phyloP scores from a whole-genome alignment of 92 coral and sea anemone species.

The Siderastrea siderea region DNA sequence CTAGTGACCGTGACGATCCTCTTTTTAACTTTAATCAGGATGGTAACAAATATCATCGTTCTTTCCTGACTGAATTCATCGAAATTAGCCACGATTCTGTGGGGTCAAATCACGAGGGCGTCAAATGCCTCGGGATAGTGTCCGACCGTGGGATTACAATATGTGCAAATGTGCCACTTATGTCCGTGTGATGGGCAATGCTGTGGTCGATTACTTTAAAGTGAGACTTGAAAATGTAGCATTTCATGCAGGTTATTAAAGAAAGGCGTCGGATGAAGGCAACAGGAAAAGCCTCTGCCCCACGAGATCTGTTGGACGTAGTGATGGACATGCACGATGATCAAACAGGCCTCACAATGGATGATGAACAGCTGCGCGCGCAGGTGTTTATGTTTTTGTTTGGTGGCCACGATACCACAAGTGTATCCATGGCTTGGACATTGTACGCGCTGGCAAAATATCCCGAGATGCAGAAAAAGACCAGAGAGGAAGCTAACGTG shows the following conservation, averaged over 20 bases:
- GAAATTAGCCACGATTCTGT: no score
- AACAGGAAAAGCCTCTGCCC: not conserved
- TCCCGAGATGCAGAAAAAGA: conserved; percentile 61
- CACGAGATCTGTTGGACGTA: not conserved
- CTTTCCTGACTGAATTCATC: no score
- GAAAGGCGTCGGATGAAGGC: not conserved
- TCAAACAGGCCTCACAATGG: conserved; percentile 5
- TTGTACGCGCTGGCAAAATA: conserved; percentile 65
- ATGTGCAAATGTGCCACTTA: no score
- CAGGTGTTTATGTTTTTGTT: conserved; percentile 65
- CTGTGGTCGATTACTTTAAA: no score
- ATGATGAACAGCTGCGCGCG: conserved; percentile 20
- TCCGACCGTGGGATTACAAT: no score
- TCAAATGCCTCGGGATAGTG: no score
- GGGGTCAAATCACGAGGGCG: no score
- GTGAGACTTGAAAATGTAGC: no score
- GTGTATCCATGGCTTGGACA: conserved; percentile 76
- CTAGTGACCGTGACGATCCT: no score
- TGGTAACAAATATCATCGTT: no score
- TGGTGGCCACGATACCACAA: conserved; percentile 80
- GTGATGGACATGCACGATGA: conserved; percentile 9
- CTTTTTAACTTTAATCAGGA: no score
- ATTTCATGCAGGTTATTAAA: not conserved
- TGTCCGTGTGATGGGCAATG: no score
- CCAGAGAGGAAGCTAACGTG: conserved; percentile 35